phyloP scores from a whole-genome alignment of 2,888 invertebrate species.

The Zele albiditarsus region DNA sequence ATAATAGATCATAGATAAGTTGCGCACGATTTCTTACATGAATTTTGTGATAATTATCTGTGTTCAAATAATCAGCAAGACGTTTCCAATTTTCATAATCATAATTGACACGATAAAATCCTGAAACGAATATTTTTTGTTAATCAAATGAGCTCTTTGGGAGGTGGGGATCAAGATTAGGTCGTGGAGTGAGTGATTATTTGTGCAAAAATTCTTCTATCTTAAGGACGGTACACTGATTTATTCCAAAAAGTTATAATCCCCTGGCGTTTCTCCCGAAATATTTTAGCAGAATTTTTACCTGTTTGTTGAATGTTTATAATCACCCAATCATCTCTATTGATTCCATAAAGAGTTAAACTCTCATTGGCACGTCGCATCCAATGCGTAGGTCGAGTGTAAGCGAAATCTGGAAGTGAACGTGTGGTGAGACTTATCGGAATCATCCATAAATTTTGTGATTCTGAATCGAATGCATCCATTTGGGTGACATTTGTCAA shows the following conservation, averaged over 20 bases:
- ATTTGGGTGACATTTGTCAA: conserved; percentile 50
- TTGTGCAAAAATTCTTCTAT: too few relatives aligned
- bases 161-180: too few relatives aligned
- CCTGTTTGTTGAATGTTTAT: conserved; percentile 66
- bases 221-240: too few relatives aligned
- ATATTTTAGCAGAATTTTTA: conserved; percentile 44
- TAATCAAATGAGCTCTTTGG: conserved; percentile 18
- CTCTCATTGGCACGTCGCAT: conserved; percentile 31
- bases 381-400: conserved; percentile 75
- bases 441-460: conserved; percentile 64
- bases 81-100: conserved; percentile 77
- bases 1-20: conserved; percentile 85
- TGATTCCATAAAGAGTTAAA: conserved; percentile 61
- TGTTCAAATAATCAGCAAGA: conserved; percentile 73
- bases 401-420: conserved; percentile 71
- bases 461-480: conserved; percentile 15
- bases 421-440: conserved; percentile 75
- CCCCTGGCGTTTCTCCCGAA: too few relatives aligned
- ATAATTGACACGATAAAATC: conserved; percentile 77
- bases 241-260: too few relatives aligned
- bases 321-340: conserved; percentile 58
- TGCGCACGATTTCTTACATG: conserved; percentile 84
- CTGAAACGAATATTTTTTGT: conserved; percentile 43
- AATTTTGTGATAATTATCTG: conserved; percentile 73
- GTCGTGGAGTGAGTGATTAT: too few relatives aligned